A percentile compares a stretch with the other conserved stretches of the same genome.
These are phyloP conservation scores for Meghimatium bilineatum DNA, from an alignment of 2,888 invertebrate species.

Conservation along the genomic window DNA sequence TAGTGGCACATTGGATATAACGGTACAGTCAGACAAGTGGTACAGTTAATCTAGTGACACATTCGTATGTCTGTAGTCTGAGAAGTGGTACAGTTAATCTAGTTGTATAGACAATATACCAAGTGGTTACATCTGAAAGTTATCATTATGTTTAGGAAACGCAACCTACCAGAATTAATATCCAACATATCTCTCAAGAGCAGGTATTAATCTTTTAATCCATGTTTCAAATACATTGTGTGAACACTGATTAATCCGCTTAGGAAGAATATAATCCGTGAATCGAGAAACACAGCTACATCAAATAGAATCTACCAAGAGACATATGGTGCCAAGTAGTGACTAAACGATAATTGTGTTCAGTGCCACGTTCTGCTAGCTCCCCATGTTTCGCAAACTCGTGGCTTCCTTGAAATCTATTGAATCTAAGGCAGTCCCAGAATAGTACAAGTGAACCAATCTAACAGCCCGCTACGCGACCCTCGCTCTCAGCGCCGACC, in stretches of 20 bases:
- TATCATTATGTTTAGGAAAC: too few species aligned
- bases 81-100: too few species aligned
- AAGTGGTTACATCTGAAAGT: too few species aligned
- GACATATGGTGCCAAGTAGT: not conserved
- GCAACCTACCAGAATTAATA: not conserved
- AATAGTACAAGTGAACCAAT: not conserved
- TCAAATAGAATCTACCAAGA: not conserved
- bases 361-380: not conserved
- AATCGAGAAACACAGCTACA: not conserved
- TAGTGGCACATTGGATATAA: too few species aligned
- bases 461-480: constrained; percentile 14
- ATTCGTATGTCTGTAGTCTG: too few species aligned
- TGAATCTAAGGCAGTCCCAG: not conserved
- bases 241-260: not conserved
- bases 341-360: not conserved
- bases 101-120: too few species aligned
- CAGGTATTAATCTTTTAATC: not conserved
- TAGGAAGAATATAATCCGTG: not conserved
- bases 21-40: too few species aligned
- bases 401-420: constrained; percentile 1
- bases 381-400: not conserved
- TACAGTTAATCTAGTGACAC: too few species aligned
- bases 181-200: not conserved
- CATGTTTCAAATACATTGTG: not conserved
- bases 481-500: constrained; percentile 5